These are phyloP conservation scores for Chaetodon auriga DNA, from an alignment of 2,113 vertebrate species.

Conservation along the genomic window DNA sequence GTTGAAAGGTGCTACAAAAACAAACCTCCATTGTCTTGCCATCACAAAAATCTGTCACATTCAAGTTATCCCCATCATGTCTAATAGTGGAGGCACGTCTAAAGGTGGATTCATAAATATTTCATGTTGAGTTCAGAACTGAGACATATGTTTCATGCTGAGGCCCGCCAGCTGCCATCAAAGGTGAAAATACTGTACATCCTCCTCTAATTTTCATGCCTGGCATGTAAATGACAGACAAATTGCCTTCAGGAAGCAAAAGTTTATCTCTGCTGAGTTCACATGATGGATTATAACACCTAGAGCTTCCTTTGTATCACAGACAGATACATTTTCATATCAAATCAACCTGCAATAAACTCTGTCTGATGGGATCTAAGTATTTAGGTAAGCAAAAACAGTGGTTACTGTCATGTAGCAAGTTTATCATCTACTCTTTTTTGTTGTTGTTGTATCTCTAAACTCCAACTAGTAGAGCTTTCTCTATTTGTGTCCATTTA, in stretches of 20 bases:
- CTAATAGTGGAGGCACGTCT: neutral
- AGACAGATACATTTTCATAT: conserved; percentile 1
- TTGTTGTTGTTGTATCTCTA: neutral
- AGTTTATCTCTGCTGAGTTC: neutral
- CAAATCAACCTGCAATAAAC: conserved; percentile 2
- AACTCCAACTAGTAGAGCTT: neutral
- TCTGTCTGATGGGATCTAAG: neutral
- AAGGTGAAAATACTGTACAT: no score
- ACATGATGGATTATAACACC: neutral
- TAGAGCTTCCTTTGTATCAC: neutral
- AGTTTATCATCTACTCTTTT: conserved; percentile 22
- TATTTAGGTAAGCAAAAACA: conserved; percentile 11
- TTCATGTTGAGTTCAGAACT: neutral
- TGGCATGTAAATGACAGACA: neutral
- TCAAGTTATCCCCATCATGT: neutral
- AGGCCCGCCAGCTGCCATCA: neutral
- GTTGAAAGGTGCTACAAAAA: neutral
- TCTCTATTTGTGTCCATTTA: neutral
- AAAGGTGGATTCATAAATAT: neutral
- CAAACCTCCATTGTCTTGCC: neutral
- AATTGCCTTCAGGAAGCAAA: neutral
- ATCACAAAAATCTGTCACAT: neutral
- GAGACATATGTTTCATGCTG: neutral
- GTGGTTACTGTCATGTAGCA: neutral
- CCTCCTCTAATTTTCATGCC: no score